Evolutionary conservation across 2,113 vertebrate genomes (phyloP).

Genomic region (Noctilio leporinus): DNA sequence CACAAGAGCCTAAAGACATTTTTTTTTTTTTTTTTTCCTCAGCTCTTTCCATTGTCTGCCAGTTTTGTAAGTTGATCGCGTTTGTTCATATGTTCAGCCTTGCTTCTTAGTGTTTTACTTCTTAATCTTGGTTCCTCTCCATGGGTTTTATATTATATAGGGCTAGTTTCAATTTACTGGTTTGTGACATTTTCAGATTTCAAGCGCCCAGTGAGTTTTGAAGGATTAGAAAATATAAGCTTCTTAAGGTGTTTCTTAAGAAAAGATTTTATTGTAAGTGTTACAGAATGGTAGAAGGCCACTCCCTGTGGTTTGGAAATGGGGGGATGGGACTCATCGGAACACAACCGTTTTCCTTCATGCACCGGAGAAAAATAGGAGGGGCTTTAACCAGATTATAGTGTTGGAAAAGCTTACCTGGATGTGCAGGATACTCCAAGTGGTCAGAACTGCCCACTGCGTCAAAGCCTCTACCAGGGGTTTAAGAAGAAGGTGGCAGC

Average conservation of each 20-base stretch:
- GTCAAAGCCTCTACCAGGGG: too few relatives aligned
- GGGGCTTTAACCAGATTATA: too few relatives aligned
- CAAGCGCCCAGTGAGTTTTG: conserved; percentile 4
- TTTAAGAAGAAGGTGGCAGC: too few relatives aligned
- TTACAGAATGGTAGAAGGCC: too few relatives aligned
- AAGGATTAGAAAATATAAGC: conserved; percentile 59
- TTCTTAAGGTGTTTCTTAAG: conserved; percentile 43
- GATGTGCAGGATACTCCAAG: too few relatives aligned
- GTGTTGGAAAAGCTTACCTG: too few relatives aligned
- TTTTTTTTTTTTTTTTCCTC: neutral
- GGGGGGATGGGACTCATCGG: too few relatives aligned
- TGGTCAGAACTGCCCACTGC: too few relatives aligned
- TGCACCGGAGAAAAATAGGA: too few relatives aligned
- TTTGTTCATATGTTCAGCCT: neutral
- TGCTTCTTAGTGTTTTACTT: conserved; percentile 13
- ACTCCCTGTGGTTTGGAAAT: too few relatives aligned
- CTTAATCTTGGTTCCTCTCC: conserved; percentile 38
- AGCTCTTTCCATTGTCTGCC: neutral
- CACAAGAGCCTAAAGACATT: neutral
- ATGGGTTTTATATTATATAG: conserved; percentile 26
- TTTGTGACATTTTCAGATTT: conserved; percentile 43
- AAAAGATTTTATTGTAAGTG: conserved; percentile 30
- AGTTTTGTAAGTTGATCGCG: neutral
- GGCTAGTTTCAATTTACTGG: conserved; percentile 46
- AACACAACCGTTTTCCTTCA: too few relatives aligned